A percentile compares a stretch with the other conserved stretches of the same genome.
These are phyloP conservation scores for Punctoribates punctum DNA, from an alignment of 2,888 invertebrate genomes.

Conservation along the genomic window DNA sequence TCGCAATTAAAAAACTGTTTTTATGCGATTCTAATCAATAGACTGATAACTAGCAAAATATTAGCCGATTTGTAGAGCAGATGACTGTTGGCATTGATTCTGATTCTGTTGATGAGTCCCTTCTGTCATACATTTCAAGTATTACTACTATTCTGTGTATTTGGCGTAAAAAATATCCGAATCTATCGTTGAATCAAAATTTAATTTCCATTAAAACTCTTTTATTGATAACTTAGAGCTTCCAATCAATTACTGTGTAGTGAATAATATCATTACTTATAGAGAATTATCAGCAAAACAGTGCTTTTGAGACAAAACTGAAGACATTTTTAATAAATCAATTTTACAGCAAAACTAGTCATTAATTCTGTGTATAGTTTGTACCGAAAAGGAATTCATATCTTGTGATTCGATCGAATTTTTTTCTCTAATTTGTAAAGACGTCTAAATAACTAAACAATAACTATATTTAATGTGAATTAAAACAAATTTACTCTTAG, in stretches of 20 bases:
- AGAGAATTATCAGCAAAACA: neutral
- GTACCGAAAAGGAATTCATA: constrained; percentile 16
- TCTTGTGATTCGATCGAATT: neutral
- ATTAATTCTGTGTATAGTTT: constrained; percentile 21
- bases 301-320: neutral
- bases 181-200: constrained; percentile 3
- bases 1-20: neutral
- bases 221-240: neutral
- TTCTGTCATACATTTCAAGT: no score
- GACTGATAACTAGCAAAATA: neutral
- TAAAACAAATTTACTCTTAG: neutral
- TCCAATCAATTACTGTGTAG: neutral
- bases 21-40: neutral
- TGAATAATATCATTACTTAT: neutral
- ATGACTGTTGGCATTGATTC: constrained; percentile 2
- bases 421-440: neutral
- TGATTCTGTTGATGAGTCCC: neutral
- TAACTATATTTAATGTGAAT: no score
- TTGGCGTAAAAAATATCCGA: neutral
- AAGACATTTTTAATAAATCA: neutral
- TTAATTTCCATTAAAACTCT: neutral
- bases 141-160: no score
- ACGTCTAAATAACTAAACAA: neutral
- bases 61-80: neutral
- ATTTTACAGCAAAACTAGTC: constrained; percentile 5